Conservation (phyloP, 2,113 vertebrate genomes). For the Heterocephalus glaber region DNA sequence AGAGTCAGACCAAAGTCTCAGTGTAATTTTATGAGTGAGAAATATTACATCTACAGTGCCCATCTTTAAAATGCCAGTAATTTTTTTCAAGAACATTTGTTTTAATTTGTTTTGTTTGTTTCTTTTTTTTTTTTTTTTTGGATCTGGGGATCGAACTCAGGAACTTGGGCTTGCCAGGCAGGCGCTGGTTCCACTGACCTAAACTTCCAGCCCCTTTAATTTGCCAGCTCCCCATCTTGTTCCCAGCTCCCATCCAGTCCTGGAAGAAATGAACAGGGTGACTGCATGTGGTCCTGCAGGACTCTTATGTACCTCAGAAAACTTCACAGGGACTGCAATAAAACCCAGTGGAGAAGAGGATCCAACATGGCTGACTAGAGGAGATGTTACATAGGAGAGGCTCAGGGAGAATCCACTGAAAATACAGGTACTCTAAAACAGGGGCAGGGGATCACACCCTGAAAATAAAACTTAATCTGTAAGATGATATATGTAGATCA, state of each 20-base stretch:
- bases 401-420: neutral
- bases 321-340: neutral
- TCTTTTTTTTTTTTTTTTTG: too few species aligned
- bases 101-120: slow-evolving; percentile 10
- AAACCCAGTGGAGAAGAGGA: neutral
- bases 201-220: too few species aligned
- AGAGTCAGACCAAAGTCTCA: neutral
- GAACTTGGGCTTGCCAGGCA: too few species aligned
- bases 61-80: neutral
- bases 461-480: neutral
- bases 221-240: neutral
- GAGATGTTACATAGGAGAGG: neutral
- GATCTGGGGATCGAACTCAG: too few species aligned
- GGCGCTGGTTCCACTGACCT: too few species aligned
- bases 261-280: neutral
- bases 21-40: neutral
- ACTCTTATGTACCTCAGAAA: neutral
- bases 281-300: neutral
- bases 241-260: neutral
- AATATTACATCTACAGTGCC: neutral
- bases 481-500: neutral
- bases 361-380: neutral
- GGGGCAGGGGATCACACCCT: neutral
- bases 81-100: neutral
- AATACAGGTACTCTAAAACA: neutral